These are phyloP conservation scores for Rhingia rostrata DNA, from an alignment of 2,888 invertebrate species.

Conservation along the genomic window DNA sequence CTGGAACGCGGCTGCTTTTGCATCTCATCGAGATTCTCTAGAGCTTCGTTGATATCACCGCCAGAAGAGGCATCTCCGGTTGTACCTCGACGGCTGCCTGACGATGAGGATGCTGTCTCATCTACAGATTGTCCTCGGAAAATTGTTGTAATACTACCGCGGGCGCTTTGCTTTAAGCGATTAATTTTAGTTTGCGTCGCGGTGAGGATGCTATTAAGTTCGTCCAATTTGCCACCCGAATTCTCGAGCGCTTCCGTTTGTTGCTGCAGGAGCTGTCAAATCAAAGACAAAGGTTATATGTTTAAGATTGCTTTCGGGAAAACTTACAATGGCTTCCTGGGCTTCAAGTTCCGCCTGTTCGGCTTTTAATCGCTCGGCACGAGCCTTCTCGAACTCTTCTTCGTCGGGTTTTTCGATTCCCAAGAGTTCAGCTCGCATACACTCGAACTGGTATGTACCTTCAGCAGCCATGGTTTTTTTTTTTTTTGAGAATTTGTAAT, in stretches of 20 bases:
- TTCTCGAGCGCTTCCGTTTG: constrained; percentile 87
- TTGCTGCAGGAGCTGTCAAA: constrained; percentile 85
- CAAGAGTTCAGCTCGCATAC: constrained; percentile 90
- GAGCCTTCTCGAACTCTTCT: constrained; percentile 86
- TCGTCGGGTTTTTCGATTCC: constrained; percentile 88
- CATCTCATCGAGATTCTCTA: constrained; percentile 83
- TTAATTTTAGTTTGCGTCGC: constrained; percentile 94
- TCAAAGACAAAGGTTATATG: background rate
- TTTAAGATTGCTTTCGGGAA: background rate
- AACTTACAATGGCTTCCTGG: constrained; percentile 83
- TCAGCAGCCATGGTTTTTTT: constrained; percentile 80
- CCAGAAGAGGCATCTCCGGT: constrained; percentile 83
- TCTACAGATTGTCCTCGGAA: constrained; percentile 84
- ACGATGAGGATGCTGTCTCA: constrained; percentile 78
- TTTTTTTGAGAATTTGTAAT: background rate
- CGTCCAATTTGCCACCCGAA: constrained; percentile 89
- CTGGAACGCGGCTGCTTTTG: constrained; percentile 25
- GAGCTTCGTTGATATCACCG: constrained; percentile 83
- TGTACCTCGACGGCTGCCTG: constrained; percentile 76
- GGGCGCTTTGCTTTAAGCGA: constrained; percentile 88
- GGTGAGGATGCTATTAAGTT: constrained; percentile 90
- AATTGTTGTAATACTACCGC: constrained; percentile 89
- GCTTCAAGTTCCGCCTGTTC: constrained; percentile 83
- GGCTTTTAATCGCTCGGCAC: constrained; percentile 81
- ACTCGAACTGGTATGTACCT: constrained; percentile 89